Percentiles rank a stretch among this genome's conserved stretches.
Evolutionary conservation across 2,113 vertebrate genomes (phyloP).

Genomic region (Indicator maculatus): DNA sequence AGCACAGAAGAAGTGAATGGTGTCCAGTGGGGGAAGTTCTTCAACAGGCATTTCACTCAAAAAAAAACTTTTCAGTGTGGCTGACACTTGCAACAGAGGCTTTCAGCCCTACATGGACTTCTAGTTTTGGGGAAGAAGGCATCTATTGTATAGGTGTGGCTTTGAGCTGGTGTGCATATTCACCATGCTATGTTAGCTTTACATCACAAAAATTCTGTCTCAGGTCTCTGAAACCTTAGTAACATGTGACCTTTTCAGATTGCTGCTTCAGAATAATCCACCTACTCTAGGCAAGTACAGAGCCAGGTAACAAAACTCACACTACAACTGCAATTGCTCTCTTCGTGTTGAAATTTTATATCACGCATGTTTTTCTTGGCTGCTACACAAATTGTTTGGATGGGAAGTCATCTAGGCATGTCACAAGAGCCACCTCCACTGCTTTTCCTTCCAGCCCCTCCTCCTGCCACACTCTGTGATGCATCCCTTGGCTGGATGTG

Average conservation of each 20-base stretch:
- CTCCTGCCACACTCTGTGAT: neutral
- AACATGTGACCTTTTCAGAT: neutral
- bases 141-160: neutral
- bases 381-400: neutral
- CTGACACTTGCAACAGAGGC: neutral
- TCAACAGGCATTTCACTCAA: accelerated
- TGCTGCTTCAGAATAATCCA: conserved; percentile 8
- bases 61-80: neutral
- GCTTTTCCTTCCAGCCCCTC: neutral
- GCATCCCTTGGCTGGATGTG: neutral
- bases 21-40: neutral
- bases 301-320: neutral
- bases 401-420: neutral
- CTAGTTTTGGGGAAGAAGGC: neutral
- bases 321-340: neutral
- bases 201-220: neutral
- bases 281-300: neutral
- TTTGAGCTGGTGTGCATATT: neutral
- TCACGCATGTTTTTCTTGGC: neutral
- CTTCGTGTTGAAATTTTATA: neutral
- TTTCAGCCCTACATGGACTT: neutral
- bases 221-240: neutral
- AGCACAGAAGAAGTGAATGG: neutral
- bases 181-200: neutral
- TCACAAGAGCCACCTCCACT: neutral